These are phyloP conservation scores for Aepyceros melampus DNA, from an alignment of 2,113 vertebrate genomes.

Conservation along the genomic window DNA sequence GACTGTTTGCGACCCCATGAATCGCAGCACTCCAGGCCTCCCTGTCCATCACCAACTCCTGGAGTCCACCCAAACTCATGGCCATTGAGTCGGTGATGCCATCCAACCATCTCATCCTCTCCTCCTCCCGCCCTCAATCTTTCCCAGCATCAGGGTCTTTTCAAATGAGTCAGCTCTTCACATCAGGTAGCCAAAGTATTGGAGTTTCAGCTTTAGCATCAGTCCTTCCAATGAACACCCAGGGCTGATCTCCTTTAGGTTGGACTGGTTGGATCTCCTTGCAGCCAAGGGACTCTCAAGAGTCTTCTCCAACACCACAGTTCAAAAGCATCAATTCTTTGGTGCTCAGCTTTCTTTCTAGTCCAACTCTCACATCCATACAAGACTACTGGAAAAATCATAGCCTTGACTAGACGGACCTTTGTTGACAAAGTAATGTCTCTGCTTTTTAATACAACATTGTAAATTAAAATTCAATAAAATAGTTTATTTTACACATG, in stretches of 20 bases:
- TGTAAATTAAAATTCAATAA: neutral
- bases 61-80: neutral
- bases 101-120: neutral
- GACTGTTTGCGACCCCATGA: neutral
- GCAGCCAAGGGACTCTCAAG: neutral
- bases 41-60: neutral
- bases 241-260: neutral
- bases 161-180: neutral
- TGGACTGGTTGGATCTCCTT: neutral
- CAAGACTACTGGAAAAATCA: neutral
- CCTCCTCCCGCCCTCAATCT: rapidly evolving
- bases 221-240: neutral
- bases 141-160: neutral
- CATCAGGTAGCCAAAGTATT: neutral
- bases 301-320: neutral
- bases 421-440: neutral
- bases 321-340: neutral
- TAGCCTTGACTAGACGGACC: neutral
- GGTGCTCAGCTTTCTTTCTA: neutral
- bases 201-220: neutral
- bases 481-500: neutral
- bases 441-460: neutral
- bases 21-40: rapidly evolving
- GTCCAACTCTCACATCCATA: neutral
- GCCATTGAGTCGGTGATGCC: neutral